These are phyloP conservation scores for Pseudorectes ferrugineus DNA, from an alignment of 2,113 vertebrate genomes.

Conservation along the genomic window DNA sequence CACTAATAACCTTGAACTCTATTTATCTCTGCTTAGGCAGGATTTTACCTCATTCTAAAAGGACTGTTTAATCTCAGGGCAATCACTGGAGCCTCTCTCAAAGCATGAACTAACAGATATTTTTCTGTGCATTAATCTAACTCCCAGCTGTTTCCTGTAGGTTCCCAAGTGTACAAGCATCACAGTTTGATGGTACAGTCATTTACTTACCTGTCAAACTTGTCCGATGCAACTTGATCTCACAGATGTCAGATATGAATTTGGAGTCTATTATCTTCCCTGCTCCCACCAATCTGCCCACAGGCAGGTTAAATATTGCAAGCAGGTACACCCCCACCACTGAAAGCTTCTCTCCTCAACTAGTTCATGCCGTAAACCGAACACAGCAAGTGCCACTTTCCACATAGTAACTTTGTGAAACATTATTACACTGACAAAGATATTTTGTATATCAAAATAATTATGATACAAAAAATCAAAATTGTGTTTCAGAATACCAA, in stretches of 20 bases:
- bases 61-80: not conserved
- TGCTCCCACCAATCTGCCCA: not conserved
- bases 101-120: not conserved
- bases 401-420: not conserved
- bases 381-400: not conserved
- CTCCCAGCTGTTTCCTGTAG: not conserved
- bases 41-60: not conserved
- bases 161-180: not conserved
- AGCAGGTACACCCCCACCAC: not conserved
- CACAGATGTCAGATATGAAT: not conserved
- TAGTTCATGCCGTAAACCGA: not conserved
- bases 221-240: not conserved
- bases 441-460: not conserved
- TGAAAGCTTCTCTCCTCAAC: not conserved
- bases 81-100: not conserved
- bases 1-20: not conserved
- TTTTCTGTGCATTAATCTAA: not conserved
- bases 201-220: not conserved
- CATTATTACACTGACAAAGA: not conserved
- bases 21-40: not conserved
- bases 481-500: not conserved
- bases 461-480: not conserved
- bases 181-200: not conserved
- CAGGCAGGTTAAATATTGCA: rapidly evolving
- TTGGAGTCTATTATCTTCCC: not conserved